Percentiles rank a stretch among this genome's conserved stretches.
phyloP scores from a whole-genome alignment of 2,113 vertebrate genomes.

The Camelus dromedarius region DNA sequence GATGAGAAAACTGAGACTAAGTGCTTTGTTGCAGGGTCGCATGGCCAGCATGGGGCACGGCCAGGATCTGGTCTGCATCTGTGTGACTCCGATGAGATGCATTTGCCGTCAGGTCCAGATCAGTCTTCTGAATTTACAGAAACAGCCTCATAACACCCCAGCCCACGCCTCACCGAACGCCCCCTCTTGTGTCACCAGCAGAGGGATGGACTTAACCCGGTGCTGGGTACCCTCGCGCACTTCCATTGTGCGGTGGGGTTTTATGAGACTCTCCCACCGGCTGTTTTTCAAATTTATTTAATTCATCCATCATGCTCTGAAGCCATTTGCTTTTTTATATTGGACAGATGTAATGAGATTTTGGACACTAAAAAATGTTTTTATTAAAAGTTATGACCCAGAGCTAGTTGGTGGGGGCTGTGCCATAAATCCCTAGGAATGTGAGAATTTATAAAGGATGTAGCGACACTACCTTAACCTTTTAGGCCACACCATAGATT shows the following conservation, averaged over 20 bases:
- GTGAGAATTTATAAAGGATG: slow-evolving; percentile 76
- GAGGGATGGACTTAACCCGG: neutral
- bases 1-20: neutral
- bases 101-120: neutral
- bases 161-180: slow-evolving; percentile 24
- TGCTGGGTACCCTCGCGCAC: slow-evolving; percentile 20
- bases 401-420: slow-evolving; percentile 78
- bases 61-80: neutral
- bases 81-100: neutral
- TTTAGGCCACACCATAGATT: slow-evolving; percentile 63
- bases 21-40: neutral
- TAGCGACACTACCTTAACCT: slow-evolving; percentile 72
- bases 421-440: slow-evolving; percentile 80
- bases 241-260: slow-evolving; percentile 76
- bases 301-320: slow-evolving; percentile 83
- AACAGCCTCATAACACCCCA: neutral
- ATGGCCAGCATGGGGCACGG: rapidly evolving
- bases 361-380: slow-evolving; percentile 86
- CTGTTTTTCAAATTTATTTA: slow-evolving; percentile 86
- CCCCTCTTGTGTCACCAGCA: slow-evolving; percentile 52
- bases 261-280: slow-evolving; percentile 77
- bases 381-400: slow-evolving; percentile 86
- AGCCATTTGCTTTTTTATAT: slow-evolving; percentile 84
- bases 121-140: neutral
- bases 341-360: slow-evolving; percentile 85